Evolutionary conservation across 2,888 invertebrate species (phyloP), one percentile per base, ranked within the genome.

Genomic region (Pachycephus smyrnensis): DNA sequence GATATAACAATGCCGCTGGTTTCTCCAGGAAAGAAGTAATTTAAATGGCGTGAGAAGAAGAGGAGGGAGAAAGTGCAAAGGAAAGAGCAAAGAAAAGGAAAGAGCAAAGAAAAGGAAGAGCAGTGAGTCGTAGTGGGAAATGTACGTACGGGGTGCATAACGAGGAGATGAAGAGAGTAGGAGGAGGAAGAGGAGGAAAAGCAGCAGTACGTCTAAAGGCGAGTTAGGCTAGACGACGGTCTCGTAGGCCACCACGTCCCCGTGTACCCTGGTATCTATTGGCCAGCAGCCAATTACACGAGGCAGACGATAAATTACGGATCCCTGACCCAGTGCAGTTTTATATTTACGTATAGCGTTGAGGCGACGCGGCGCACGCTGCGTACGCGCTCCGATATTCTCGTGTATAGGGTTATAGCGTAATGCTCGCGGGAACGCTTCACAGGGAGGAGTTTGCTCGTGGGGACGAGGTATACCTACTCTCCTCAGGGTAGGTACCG

Each of bases 301-400:
- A 86, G 86, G 86, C 88, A 87, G 85, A 86, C 88, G 88, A 90
- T 90, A 90, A 90, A 90, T 90, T 89, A 88, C 87, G 89, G 86
- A 90, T 90, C 90, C 89, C 90, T 91, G 91, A 91, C 91, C 91
- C 90, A 91, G 90, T 91, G 90, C 87, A 90, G 90, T 89, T 90
- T 89, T 90, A 90, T 90, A 90, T 90, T 89, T 89, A 89, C 87
- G 84, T 82, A 81, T 74, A 77, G 82, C 81, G 82, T 79, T 79
- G 76, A 75, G 78, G 77, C 79, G 75, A 81, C 74, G 40, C 36
- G 73, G 75, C 73, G 69, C 73, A 36, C 68, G 75, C 76, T 76
- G 78, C 40, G 80, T 76, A 36, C 77, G 75, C 73, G 55, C 69
- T 30, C 71, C 35, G 77, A 37, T 71, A 73, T 68, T 40, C 33